phyloP scores from a whole-genome alignment of 2,113 vertebrate genomes.

The Lontra canadensis region DNA sequence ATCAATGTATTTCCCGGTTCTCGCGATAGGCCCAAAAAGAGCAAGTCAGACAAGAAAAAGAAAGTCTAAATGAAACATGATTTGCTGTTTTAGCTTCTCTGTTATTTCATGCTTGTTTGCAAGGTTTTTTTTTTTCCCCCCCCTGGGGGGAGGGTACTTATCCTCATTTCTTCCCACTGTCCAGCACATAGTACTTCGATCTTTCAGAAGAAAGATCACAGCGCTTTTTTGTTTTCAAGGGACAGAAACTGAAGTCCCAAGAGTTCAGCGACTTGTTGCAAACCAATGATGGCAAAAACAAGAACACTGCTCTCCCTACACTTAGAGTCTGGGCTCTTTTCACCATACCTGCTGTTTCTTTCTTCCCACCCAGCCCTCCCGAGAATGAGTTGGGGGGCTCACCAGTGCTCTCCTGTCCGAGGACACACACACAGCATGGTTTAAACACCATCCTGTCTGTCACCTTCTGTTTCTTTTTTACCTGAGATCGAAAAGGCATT shows the following conservation, averaged over 20 bases:
- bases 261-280: neutral
- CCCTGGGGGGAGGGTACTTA: neutral
- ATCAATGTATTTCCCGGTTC: neutral
- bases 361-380: neutral
- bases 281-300: neutral
- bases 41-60: neutral
- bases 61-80: neutral
- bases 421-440: too few relatives aligned
- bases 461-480: neutral
- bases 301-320: rapidly evolving
- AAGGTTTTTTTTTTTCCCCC: neutral
- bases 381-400: neutral
- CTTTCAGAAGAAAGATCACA: neutral
- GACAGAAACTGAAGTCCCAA: neutral
- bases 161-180: neutral
- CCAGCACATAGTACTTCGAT: neutral
- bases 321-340: neutral
- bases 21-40: neutral
- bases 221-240: neutral
- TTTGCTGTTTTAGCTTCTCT: neutral
- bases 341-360: neutral
- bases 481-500: neutral
- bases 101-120: neutral
- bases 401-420: neutral
- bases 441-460: neutral